Base-by-base conservation (phyloP, 2,797 vertebrate genomes). In the Parambassis ranga region DNA sequence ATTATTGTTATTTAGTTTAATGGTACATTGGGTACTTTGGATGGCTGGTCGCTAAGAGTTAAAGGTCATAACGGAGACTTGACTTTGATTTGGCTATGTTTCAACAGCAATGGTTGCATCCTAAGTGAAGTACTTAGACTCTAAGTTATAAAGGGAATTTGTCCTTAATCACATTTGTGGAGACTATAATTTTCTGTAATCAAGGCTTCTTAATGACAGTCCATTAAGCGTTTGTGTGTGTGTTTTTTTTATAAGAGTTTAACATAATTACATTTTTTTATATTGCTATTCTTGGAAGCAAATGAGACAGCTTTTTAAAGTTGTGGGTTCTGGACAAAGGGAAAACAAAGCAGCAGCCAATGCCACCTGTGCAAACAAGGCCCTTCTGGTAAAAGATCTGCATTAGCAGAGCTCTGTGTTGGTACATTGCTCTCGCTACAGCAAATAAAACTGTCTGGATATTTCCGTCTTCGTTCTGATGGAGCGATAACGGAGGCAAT, bases 341-440 rank as follows among this genome's bases (percentile, higher is more conserved):
- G 39, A 86, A 87, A 89, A 89, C 72, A 77, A 86, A 71, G 66
- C 83, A 79, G 81, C 63, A 72, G 84, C 85, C 77, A 66, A 49
- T 85, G 83, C 83, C 90, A 91, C 91, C 90, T 92, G 90, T 90
- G 82, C 86, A 92, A 92, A 93, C 87, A 92, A 76, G 68, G 51
- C 62, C 50, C 43, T 65, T 79, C 81, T 87, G 82, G 77, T 83
- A 73, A 81, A 80, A 75, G 73, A 84, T 71, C 66, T 63, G 72
- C 74, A 48, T 81, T 75, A 70, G 71, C 63, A 53, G 49, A 75
- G 71, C 66, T 58, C 76, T 27, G 47, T 50, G 44, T 77, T 66
- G 60, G 68, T 81, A 75, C 71, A 57, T 57, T 30, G 64, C 69
- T 81, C 55, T 53, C 15, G 2, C 70, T 73, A 41, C 81, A 85